Conservation (phyloP, 1,140 invertebrate genomes). For the Drosophila busckii region DNA sequence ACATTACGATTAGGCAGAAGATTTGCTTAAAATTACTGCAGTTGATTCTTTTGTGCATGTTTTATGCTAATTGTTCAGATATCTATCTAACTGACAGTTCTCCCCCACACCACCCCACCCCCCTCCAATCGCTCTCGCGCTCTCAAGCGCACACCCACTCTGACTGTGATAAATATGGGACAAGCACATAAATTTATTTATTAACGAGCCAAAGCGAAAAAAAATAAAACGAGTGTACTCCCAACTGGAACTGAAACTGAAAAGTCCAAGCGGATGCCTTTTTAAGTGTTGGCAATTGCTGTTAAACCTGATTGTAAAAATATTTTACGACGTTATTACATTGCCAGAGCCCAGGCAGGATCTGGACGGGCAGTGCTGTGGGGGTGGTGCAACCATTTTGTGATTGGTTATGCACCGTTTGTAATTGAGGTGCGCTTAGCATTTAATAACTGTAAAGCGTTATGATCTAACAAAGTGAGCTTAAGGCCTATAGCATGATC, state of each 20-base stretch:
- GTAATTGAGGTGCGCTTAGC: constrained; percentile 49
- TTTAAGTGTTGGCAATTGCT: constrained; percentile 47
- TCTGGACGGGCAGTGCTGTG: constrained; percentile 11
- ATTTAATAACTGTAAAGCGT: constrained; percentile 32
- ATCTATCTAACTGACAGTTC: constrained; percentile 1
- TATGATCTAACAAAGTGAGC: too few species aligned
- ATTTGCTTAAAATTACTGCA: constrained; percentile 9
- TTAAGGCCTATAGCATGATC: too few species aligned
- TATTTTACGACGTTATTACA: constrained; percentile 54
- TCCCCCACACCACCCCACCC: constrained; percentile 8
- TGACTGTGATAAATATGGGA: constrained; percentile 54
- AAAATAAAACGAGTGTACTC: too few species aligned
- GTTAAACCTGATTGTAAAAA: constrained; percentile 43
- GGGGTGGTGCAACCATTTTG: too few species aligned
- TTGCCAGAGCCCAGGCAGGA: constrained; percentile 28
- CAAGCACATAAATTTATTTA: constrained; percentile 60
- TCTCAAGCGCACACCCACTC: background rate
- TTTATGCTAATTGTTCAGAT: constrained; percentile 57
- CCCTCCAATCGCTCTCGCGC: constrained; percentile 1
- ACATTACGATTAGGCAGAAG: constrained; percentile 15
- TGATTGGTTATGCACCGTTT: constrained; percentile 50
- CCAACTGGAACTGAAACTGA: constrained; percentile 3
- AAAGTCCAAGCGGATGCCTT: constrained; percentile 9
- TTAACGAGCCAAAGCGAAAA: constrained; percentile 41
- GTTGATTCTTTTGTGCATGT: constrained; percentile 31